A percentile compares a stretch with the other conserved stretches of the same genome.
Evolutionary conservation across 2,113 vertebrate species (phyloP).

Genomic region (Lycaon pictus): DNA sequence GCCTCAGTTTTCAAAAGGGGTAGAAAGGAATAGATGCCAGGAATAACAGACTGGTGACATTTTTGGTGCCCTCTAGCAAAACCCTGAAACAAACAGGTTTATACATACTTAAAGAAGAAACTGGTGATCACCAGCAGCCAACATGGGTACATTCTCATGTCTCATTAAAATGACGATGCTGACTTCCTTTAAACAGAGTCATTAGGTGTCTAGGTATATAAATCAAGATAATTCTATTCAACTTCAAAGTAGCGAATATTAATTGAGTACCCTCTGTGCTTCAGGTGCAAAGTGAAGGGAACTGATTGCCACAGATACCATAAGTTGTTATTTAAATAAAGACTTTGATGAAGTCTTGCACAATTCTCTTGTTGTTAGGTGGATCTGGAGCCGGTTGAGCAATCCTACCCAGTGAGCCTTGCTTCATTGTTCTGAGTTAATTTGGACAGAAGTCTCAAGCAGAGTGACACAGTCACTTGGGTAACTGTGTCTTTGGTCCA

Average conservation of each 20-base stretch:
- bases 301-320: neutral
- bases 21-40: neutral
- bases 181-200: conserved; percentile 1
- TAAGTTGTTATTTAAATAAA: neutral
- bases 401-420: neutral
- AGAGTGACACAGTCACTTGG: neutral
- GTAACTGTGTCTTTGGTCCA: neutral
- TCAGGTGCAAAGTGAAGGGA: neutral
- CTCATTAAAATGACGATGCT: neutral
- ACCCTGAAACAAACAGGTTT: neutral
- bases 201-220: neutral
- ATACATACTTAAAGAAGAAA: conserved; percentile 31
- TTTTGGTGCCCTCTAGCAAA: conserved; percentile 46
- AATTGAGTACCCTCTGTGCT: neutral
- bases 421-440: neutral
- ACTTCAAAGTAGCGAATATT: neutral
- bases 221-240: neutral
- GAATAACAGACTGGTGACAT: neutral
- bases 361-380: neutral
- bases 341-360: neutral
- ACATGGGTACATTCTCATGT: neutral
- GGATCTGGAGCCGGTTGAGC: neutral
- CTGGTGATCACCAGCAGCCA: neutral
- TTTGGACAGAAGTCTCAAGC: neutral
- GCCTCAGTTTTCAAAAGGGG: neutral